Conservation (phyloP, 2,113 vertebrate genomes). For the Nothoprocta pentlandii region DNA sequence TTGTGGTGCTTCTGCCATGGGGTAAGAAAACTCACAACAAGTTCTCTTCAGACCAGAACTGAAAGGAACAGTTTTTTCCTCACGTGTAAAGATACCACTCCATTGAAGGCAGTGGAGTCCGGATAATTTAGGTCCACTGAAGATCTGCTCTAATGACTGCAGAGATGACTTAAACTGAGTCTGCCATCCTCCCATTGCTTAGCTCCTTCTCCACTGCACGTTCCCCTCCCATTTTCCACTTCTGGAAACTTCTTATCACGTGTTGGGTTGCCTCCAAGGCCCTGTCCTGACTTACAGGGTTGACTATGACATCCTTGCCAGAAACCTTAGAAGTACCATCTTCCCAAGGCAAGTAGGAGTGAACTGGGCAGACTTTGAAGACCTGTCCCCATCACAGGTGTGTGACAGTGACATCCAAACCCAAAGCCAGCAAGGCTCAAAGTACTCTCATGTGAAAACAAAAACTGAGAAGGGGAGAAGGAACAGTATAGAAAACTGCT, state of each 20-base stretch:
- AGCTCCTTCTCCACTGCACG: background rate
- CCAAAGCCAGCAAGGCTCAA: background rate
- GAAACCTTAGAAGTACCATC: background rate
- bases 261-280: background rate
- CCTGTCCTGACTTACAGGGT: background rate
- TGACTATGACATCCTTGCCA: background rate
- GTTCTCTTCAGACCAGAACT: background rate
- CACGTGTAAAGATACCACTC: rapidly evolving
- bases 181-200: background rate
- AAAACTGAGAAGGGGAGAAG: background rate
- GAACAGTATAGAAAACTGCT: background rate
- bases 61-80: background rate
- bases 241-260: background rate
- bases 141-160: background rate
- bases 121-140: background rate
- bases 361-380: background rate
- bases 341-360: background rate
- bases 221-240: background rate
- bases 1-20: rapidly evolving
- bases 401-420: background rate
- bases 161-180: background rate
- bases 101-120: background rate
- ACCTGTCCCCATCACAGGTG: background rate
- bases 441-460: too few relatives aligned
- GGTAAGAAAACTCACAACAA: background rate